Conservation (phyloP, 2,888 invertebrate species). For the Nemotelus pantherinus region DNA sequence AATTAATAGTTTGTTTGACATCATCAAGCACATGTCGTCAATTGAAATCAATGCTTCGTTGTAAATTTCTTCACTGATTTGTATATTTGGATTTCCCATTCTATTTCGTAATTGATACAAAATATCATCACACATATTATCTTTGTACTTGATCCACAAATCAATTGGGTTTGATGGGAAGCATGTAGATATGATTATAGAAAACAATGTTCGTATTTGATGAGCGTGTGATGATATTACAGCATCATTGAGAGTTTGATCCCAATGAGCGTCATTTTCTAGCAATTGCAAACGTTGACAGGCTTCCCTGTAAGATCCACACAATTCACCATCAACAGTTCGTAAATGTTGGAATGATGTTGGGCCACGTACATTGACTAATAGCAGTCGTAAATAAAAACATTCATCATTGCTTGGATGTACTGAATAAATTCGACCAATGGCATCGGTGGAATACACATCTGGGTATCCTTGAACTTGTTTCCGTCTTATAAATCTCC, state of each 20-base stretch:
- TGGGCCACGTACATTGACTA: conserved; percentile 59
- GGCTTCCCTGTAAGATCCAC: conserved; percentile 58
- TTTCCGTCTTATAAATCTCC: conserved; percentile 57
- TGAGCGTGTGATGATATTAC: conserved; percentile 48
- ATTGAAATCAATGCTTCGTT: conserved; percentile 55
- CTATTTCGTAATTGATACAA: conserved; percentile 35
- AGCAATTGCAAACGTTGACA: conserved; percentile 57
- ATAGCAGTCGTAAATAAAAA: conserved; percentile 58
- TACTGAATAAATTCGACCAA: conserved; percentile 59
- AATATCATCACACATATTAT: conserved; percentile 53
- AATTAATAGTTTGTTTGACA: conserved; percentile 45
- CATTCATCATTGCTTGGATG: conserved; percentile 58
- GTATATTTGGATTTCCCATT: conserved; percentile 42
- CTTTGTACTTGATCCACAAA: conserved; percentile 47
- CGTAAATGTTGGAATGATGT: conserved; percentile 57
- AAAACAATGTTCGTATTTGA: conserved; percentile 54
- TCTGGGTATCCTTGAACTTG: conserved; percentile 54
- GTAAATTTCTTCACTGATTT: conserved; percentile 53
- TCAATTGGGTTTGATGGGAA: conserved; percentile 55
- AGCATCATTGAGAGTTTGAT: conserved; percentile 52
- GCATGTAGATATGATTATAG: conserved; percentile 53
- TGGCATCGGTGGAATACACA: conserved; percentile 57
- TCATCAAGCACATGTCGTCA: conserved; percentile 53
- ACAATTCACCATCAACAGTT: conserved; percentile 60
- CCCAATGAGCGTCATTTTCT: conserved; percentile 56